phyloP scores from a whole-genome alignment of 2,113 vertebrate genomes.

The Pongo pygmaeus region DNA sequence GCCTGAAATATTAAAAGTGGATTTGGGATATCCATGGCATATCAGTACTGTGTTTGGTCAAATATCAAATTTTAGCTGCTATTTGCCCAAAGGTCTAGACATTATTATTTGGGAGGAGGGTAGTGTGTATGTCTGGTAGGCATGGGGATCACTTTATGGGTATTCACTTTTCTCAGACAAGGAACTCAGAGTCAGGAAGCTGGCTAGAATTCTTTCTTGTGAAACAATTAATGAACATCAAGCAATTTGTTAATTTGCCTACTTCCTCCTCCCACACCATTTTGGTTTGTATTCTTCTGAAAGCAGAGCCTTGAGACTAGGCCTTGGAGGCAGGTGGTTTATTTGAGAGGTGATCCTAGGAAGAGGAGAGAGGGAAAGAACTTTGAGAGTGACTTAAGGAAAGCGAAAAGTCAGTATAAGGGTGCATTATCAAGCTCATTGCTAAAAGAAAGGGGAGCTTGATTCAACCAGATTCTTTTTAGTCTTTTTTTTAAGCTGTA shows the following conservation, averaged over 20 bases:
- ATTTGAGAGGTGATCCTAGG: background rate
- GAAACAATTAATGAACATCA: background rate
- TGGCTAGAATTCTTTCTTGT: background rate
- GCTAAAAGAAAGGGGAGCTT: background rate
- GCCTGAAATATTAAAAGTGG: conserved; percentile 65
- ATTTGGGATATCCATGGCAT: conserved; percentile 49
- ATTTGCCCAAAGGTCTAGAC: conserved; percentile 64
- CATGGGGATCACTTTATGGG: background rate
- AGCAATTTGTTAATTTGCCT: background rate
- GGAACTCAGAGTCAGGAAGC: background rate
- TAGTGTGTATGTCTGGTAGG: background rate
- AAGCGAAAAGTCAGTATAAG: background rate
- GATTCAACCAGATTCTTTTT: background rate
- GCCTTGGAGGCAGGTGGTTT: background rate
- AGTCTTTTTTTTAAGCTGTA: background rate
- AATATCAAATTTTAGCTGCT: conserved; percentile 65
- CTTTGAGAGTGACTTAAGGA: background rate
- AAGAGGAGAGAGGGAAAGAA: background rate
- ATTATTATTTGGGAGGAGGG: conserved; percentile 53
- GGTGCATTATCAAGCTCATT: background rate
- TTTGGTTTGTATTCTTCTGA: background rate
- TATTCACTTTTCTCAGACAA: background rate
- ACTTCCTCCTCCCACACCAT: background rate
- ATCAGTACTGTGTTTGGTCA: conserved; percentile 55
- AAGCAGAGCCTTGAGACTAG: background rate